A percentile compares a stretch with the other conserved stretches of the same genome.
Conservation (phyloP, 1,140 invertebrate species). For the Paraescarpia echinospica region DNA sequence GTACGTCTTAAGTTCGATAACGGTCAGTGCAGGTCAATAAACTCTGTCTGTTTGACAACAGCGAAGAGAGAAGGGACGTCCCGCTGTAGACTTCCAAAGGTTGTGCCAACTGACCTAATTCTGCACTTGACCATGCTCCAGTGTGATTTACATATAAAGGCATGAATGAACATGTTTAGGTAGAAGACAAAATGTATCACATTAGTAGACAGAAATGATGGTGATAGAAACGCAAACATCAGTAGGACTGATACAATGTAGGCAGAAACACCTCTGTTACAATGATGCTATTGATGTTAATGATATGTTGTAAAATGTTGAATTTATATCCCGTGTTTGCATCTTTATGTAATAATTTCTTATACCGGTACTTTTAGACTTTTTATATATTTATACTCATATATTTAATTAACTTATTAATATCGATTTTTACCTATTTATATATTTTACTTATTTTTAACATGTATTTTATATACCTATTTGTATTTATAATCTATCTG, state of each 20-base stretch:
- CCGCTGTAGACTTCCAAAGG: not conserved
- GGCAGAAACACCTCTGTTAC: not conserved
- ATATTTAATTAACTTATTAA: too few relatives aligned
- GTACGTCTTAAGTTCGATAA: not conserved
- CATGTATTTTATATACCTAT: too few relatives aligned
- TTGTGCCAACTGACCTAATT: not conserved
- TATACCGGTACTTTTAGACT: too few relatives aligned
- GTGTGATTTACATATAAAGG: not conserved
- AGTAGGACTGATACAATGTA: not conserved
- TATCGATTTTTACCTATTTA: too few relatives aligned
- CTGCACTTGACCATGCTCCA: not conserved
- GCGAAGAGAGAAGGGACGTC: not conserved
- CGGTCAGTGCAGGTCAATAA: not conserved
- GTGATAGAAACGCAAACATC: not conserved
- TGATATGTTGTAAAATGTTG: too few relatives aligned
- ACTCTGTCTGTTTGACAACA: not conserved
- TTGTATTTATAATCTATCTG: too few relatives aligned
- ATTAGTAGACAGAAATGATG: not conserved
- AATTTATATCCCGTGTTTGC: too few relatives aligned
- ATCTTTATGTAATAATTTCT: too few relatives aligned
- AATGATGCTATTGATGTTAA: too few relatives aligned
- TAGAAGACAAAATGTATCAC: not conserved
- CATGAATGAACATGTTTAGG: not conserved
- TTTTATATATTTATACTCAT: too few relatives aligned
- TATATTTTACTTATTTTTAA: too few relatives aligned